Base-by-base conservation (phyloP, 2,888 invertebrate species). In the Hyposoter dolosus region DNA sequence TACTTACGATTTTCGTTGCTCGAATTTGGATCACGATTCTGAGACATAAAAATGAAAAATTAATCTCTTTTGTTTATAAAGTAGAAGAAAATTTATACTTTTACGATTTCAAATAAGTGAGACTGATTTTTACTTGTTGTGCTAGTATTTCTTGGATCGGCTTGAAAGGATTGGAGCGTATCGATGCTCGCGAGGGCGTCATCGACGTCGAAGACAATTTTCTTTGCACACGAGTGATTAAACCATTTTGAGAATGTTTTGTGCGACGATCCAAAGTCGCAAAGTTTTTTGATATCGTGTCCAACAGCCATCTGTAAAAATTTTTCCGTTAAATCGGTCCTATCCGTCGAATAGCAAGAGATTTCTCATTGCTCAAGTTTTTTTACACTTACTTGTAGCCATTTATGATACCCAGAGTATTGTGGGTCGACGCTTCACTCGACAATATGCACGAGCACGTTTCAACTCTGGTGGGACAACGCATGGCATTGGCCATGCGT, bases 381-480 rank as follows among this genome's bases (percentile, higher is more conserved):
- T 6, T 28, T 23, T 35, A 23, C 50, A 85, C 89, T 89, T 89
- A 93, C 94, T 90, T 92, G 40, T 93, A 94, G 79, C 94, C 94
- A 80, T 92, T 91, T 5, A 89, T 90, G 80, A 93, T 93, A 40
- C 93, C 93, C 80, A 88, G 88, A 10, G 89, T 88, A 45, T 86
- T 87, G 53, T 90, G 87, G 28, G 88, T 88, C 35, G 89, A 88
- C 45, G 89, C 87, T 50, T 91, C 90, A 5, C 89, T 80, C 10
- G 82, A 60, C 69, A 79, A 87, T 75, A 88, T 79, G 74, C 93
- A 93, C 0, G 96, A 95, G 94, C 97, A 97, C 2, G 96, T 96
- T 94, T 98, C 97, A 0, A 98, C 96, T 92, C 97, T 95, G 0
- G 98, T 98, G 0, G 97, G 97, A 93, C 98, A 97, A 91, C 96